Conservation (phyloP, 1,140 invertebrate species). For the Sitobion miscanthi region DNA sequence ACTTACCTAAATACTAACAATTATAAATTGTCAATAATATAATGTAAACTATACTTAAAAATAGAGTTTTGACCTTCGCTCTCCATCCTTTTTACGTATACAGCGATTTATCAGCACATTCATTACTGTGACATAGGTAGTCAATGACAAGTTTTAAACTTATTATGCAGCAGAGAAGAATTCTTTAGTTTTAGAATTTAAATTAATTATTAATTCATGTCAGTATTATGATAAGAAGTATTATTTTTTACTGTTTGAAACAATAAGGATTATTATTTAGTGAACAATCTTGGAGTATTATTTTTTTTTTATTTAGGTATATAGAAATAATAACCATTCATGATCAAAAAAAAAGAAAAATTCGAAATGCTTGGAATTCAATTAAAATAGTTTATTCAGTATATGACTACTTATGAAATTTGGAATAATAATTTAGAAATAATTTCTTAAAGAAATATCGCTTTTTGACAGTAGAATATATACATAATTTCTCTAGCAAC, state of each 20-base stretch:
- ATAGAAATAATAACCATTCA: neutral
- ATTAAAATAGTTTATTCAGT: neutral
- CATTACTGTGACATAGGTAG: neutral
- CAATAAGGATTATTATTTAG: neutral
- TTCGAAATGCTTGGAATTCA: neutral
- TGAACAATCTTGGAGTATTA: neutral
- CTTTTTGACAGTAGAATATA: neutral
- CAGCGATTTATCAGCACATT: neutral
- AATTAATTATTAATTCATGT: neutral
- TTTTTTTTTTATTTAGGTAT: neutral
- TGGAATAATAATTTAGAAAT: neutral
- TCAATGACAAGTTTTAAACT: neutral
- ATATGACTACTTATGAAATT: neutral
- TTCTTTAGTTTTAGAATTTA: neutral
- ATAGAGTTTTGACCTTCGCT: neutral
- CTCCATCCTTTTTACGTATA: neutral
- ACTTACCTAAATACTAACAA: too few species aligned
- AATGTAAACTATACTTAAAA: neutral
- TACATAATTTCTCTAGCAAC: neutral
- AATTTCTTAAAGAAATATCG: neutral
- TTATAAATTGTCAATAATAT: too few species aligned
- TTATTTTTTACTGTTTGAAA: neutral
- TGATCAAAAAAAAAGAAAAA: neutral
- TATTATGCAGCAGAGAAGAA: neutral
- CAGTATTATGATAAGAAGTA: neutral